Evolutionary conservation across 2,888 invertebrate species (phyloP).

Genomic region (Harpalus rufipes): DNA sequence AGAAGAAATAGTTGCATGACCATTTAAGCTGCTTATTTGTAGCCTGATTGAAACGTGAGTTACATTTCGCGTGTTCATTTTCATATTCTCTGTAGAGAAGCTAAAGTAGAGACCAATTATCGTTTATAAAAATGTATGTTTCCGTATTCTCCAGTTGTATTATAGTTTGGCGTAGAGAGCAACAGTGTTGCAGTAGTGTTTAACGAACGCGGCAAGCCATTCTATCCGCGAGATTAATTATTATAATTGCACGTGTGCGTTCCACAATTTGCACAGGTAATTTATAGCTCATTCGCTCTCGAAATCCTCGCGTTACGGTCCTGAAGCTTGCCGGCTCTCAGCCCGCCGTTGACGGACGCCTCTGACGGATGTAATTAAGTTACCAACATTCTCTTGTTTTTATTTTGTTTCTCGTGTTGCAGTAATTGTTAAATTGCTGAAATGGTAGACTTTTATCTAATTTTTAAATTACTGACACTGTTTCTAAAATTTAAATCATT

Average conservation of each 20-base stretch:
- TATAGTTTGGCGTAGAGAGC: neutral
- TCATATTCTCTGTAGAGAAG: conserved; percentile 22
- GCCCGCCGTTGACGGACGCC: conserved; percentile 50
- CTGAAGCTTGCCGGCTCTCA: conserved; percentile 17
- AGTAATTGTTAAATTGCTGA: conserved; percentile 53
- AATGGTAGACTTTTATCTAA: conserved; percentile 51
- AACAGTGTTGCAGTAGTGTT: conserved; percentile 25
- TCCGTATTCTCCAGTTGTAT: neutral
- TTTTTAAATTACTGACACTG: conserved; percentile 16
- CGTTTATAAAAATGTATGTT: conserved; percentile 8
- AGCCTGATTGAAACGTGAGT: conserved; percentile 34
- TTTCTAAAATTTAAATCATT: conserved; percentile 26
- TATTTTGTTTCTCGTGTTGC: conserved; percentile 54
- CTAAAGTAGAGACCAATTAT: conserved; percentile 34
- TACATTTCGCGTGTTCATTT: conserved; percentile 38
- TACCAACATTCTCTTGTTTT: conserved; percentile 44
- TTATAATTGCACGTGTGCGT: conserved; percentile 55
- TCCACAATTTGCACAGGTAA: conserved; percentile 57
- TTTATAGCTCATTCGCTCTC: conserved; percentile 51
- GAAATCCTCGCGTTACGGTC: conserved; percentile 45
- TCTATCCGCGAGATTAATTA: conserved; percentile 55
- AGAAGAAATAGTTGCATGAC: neutral
- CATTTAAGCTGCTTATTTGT: conserved; percentile 23
- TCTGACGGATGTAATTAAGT: conserved; percentile 58
- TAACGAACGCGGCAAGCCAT: conserved; percentile 22